Evolutionary conservation across 2,888 invertebrate species (phyloP), one percentile per base, ranked within the genome.

Genomic region (Coenonympha glycerion): DNA sequence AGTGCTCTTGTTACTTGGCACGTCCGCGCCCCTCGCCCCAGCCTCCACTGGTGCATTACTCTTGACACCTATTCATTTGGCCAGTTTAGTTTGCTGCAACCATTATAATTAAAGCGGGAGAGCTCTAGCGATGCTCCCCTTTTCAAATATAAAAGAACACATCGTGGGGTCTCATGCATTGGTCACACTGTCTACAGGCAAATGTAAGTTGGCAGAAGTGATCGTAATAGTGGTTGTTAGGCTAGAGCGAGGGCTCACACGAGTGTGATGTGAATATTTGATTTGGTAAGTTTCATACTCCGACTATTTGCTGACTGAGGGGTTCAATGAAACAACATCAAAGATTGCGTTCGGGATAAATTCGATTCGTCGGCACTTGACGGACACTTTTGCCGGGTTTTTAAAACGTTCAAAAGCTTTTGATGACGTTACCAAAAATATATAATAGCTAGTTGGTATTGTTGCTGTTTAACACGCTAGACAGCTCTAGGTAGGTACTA

Each of bases 121-220:
- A 42, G 30, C 28, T 31, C 16, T 19, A 31, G 28, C 11, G 30
- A 30, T 18, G 13, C 6, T 18, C 21, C 40, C 30, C 16, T 19
- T 47, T 16, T 22, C 16, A 33, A 34, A n/a, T 11, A 39, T 28
- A 19, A 33, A 15, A 64, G 60, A 64, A 49, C 61, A 63, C 60
- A 63, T 58, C 66, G 67, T 49, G 53, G 53, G 56, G 37, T 50
- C 62, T 40, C 15, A 28, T 31, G 45, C 21, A 34, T 31, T 50
- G 50, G 47, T 5, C 72, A 68, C 66, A 73, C 74, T 70, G 73
- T 78, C 71, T 77, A 76, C 77, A 85, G 71, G 81, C 84, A 85
- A 86, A 85, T 85, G 78, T 67, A 74, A 82, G 84, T 76, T 85
- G 86, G 85, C 86, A 83, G 79, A 63, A 64, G 62, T 57, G 76